Evolutionary conservation across 2,797 vertebrate genomes (phyloP), one percentile per base, ranked within the genome.

Genomic region (Pseudopleuronectes americanus): DNA sequence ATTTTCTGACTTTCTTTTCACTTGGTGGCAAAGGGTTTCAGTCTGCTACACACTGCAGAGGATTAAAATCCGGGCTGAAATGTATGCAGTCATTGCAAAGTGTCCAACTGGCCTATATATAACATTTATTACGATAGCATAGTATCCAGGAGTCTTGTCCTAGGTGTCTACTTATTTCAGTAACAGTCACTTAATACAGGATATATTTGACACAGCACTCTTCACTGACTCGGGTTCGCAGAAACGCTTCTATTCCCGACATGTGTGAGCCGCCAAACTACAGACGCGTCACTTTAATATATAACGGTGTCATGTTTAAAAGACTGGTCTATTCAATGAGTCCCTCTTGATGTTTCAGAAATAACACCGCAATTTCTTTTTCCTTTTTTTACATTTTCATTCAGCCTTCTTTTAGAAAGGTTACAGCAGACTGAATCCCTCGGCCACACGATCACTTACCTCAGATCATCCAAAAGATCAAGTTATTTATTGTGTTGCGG

Each of bases 401-500:
- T 12, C 33, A 36, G 33, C 33, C 43, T 45, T 72, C 43, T 72
- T 77, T 61, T 31, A 28, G 10, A 54, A 48, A 48, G 64, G 56
- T 71, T 80, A 85, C 45, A 69, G 86, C 96, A 95, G 95, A 95
- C 94, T 96, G 95, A 95, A 92, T 92, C 92, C 91, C 71, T 92
- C 83, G 90, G 91, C 93, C 87, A 95, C 92, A 88, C 78, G 85
- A 77, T 93, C 94, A 99, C 98, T 99, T 97, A 99, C 98, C 98
- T 99, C 91, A 51, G 52, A 71, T 91, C 85, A 92, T 92, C 93
- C 92, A 90, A 84, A 88, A 87, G 89, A 83, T 89, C 82, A 90
- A 84, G 76, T 88, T 87, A 89, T 84, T 87, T 87, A 88, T 80
- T 85, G 68, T 89, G 67, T 79, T 79, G 76, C 76, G 31, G 59